Conservation (phyloP, 2,888 invertebrate genomes). For the Campoplex capitator region DNA sequence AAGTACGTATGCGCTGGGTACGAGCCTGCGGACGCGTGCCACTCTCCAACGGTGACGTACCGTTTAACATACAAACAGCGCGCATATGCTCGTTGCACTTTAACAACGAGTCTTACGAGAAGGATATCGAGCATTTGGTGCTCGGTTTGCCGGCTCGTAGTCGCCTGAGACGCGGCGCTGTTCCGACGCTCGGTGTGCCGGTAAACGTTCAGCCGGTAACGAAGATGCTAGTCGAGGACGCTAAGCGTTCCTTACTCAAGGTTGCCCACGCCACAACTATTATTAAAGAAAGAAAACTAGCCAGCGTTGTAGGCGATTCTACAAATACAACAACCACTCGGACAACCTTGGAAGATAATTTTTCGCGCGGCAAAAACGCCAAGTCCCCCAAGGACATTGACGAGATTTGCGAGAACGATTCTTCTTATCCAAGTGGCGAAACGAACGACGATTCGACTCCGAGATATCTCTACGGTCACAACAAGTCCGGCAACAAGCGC, state of each 20-base stretch:
- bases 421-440: constrained; percentile 11
- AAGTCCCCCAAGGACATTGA: constrained; percentile 23
- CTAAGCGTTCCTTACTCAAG: constrained; percentile 81
- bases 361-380: constrained; percentile 43
- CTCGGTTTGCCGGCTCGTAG: constrained; percentile 86
- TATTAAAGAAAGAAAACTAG: constrained; percentile 64
- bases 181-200: constrained; percentile 85
- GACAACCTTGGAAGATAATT: constrained; percentile 42
- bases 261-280: constrained; percentile 77
- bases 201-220: constrained; percentile 83
- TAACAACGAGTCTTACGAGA: constrained; percentile 85
- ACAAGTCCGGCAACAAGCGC: constrained; percentile 48
- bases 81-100: constrained; percentile 86
- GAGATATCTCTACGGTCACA: constrained; percentile 60
- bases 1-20: constrained; percentile 86
- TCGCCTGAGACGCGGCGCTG: constrained; percentile 85
- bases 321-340: constrained; percentile 19
- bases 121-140: constrained; percentile 86
- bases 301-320: constrained; percentile 48
- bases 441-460: constrained; percentile 32
- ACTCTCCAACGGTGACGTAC: constrained; percentile 82
- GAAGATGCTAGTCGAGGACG: constrained; percentile 83
- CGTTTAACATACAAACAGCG: constrained; percentile 86
- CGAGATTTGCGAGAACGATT: constrained; percentile 21
- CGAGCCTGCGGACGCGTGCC: constrained; percentile 86